phyloP scores from a whole-genome alignment of 2,888 invertebrate genomes.

The Galerucella pusilla region DNA sequence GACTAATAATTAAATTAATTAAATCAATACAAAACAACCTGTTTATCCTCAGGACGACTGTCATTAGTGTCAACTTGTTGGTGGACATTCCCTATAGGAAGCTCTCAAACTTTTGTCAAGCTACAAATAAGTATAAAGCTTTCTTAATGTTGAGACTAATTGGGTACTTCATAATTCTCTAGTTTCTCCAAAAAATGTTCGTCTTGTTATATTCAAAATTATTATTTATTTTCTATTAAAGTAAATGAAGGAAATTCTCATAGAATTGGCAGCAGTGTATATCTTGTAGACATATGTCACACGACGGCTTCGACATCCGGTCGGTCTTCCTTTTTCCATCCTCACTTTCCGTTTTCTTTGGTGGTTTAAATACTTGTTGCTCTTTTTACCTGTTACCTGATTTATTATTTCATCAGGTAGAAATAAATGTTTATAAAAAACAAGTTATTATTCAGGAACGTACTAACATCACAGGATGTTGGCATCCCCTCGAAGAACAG shows the following conservation, averaged over 20 bases:
- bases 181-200: too few species aligned
- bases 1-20: too few species aligned
- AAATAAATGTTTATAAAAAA: slow-evolving; percentile 16
- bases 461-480: slow-evolving; percentile 8
- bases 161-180: neutral
- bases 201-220: neutral
- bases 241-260: neutral
- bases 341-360: slow-evolving; percentile 21
- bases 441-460: slow-evolving; percentile 8
- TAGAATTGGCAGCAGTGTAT: slow-evolving; percentile 8
- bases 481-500: slow-evolving; percentile 2
- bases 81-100: too few species aligned
- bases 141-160: too few species aligned
- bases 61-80: too few species aligned
- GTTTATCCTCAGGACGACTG: too few species aligned
- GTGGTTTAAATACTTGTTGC: slow-evolving; percentile 15
- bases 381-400: slow-evolving; percentile 15
- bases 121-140: too few species aligned
- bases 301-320: slow-evolving; percentile 39
- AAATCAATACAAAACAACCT: too few species aligned
- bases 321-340: slow-evolving; percentile 21
- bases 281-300: slow-evolving; percentile 40
- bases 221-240: neutral
- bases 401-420: slow-evolving; percentile 16
- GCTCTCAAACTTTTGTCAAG: too few species aligned